A percentile compares a stretch with the other conserved stretches of the same genome.
Evolutionary conservation across 2,113 vertebrate genomes (phyloP).

Genomic region (Neopipo cinnamomea): DNA sequence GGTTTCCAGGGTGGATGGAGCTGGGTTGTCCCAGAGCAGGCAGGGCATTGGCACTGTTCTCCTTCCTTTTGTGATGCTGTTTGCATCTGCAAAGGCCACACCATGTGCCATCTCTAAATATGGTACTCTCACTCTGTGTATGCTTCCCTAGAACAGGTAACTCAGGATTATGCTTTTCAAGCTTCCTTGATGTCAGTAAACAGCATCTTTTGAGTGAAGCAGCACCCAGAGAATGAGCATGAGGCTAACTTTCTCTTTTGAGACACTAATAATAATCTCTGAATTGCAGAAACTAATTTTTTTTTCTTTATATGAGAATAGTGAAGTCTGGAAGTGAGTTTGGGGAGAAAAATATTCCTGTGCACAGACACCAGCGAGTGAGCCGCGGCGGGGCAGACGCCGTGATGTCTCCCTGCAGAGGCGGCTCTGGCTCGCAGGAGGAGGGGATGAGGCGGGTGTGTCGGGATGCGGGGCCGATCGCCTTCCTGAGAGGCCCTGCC

Average conservation of each 20-base stretch:
- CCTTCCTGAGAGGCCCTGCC: background rate
- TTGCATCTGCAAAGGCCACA: background rate
- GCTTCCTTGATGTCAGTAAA: background rate
- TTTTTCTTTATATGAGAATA: background rate
- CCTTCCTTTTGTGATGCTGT: background rate
- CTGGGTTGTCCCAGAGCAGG: background rate
- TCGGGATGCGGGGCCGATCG: background rate
- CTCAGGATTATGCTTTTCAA: background rate
- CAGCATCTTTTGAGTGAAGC: background rate
- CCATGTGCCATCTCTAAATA: rapidly evolving
- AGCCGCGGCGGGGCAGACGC: background rate
- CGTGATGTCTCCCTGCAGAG: background rate
- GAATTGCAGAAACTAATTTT: background rate
- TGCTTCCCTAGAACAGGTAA: background rate
- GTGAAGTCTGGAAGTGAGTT: background rate
- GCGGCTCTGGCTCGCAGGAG: background rate
- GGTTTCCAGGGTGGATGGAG: background rate
- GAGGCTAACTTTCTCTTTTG: background rate
- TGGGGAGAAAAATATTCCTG: background rate
- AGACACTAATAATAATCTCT: background rate
- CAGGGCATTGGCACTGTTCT: rapidly evolving
- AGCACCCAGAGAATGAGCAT: background rate
- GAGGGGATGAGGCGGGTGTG: background rate
- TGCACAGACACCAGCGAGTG: background rate
- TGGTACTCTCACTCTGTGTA: background rate